Evolutionary conservation across 2,888 invertebrate genomes (phyloP), one percentile per base, ranked within the genome.

Genomic region (Rutpela maculata): DNA sequence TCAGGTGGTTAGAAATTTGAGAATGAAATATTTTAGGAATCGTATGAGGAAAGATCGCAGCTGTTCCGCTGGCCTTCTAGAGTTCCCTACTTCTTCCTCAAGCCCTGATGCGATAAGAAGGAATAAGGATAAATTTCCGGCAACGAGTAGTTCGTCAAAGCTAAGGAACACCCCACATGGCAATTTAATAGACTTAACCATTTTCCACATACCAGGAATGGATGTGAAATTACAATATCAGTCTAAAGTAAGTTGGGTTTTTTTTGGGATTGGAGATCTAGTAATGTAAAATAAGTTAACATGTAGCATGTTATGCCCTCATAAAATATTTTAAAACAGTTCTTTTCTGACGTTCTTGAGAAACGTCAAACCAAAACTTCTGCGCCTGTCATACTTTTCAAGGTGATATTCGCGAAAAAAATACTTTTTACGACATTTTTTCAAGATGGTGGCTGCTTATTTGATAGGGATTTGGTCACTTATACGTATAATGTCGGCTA

Each of bases 121-220:
- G 60, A 90, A 89, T 75, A 90, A 90, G 79, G 90, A 90, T 15
- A 90, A 89, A 73, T 81, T 87, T 15, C 80, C 84, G 4, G 83
- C 83, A 10, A 88, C 89, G 75, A 83, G 85, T 15, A 88, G 88
- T 71, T 85, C 87, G 18, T 89, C 85, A 78, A 88, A 87, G 82
- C 78, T 89, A 84, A 81, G 88, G 86, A 88, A 82, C 69, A 90
- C 87, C 83, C 90, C 82, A 18, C 90, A 89, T 87, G 81, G 79
- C 35, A 89, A 85, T 78, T 88, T 93, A 71, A 91, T 94, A 0
- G 96, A 97, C 90, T 91, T 96, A 78, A 97, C 97, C 5, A 95
- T 96, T 78, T 98, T 98, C 90, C 94, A 96, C 83, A 97, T 98
- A 88, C 97, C 98, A 1, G 97, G 97, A 0, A 91, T 98, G 83